Evolutionary conservation across 2,888 invertebrate species (phyloP).

Genomic region (Sinohyriopsis cumingii): DNA sequence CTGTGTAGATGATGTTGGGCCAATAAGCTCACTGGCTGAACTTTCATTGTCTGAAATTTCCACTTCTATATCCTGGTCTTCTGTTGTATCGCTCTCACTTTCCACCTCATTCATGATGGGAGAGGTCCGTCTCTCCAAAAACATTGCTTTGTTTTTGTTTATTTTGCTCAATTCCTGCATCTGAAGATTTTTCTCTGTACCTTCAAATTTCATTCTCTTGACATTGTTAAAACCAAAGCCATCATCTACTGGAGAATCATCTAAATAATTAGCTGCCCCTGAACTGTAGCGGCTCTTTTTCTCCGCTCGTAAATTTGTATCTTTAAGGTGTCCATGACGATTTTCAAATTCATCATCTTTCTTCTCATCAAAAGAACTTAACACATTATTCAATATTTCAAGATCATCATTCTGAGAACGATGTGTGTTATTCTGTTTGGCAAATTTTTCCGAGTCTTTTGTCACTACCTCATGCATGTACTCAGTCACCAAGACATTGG

Average conservation of each 20-base stretch:
- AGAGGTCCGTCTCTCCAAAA: constrained; percentile 11
- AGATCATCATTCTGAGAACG: constrained; percentile 31
- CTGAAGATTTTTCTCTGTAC: constrained; percentile 65
- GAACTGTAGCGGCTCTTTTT: constrained; percentile 46
- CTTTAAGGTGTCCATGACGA: constrained; percentile 70
- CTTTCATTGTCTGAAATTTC: constrained; percentile 41
- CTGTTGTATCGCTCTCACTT: constrained; percentile 22
- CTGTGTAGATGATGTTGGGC: constrained; percentile 11
- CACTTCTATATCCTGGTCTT: constrained; percentile 36
- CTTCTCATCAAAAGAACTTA: constrained; percentile 20
- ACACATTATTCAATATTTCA: constrained; percentile 20
- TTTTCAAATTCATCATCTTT: constrained; percentile 24
- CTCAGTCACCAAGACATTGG: constrained; percentile 73
- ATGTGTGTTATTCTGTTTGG: constrained; percentile 73
- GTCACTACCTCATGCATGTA: constrained; percentile 74
- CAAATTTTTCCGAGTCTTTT: constrained; percentile 77
- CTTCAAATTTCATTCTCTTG: constrained; percentile 65
- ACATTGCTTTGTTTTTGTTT: constrained; percentile 42
- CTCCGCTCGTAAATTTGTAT: constrained; percentile 72
- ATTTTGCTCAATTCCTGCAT: constrained; percentile 63
- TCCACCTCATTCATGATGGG: constrained; percentile 21
- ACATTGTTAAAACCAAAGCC: constrained; percentile 45
- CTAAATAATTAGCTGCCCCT: constrained; percentile 16
- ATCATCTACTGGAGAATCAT: constrained; percentile 32
- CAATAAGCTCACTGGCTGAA: constrained; percentile 26